Evolutionary conservation across 1,140 invertebrate species (phyloP).

Genomic region (Acromyrmex heyeri): DNA sequence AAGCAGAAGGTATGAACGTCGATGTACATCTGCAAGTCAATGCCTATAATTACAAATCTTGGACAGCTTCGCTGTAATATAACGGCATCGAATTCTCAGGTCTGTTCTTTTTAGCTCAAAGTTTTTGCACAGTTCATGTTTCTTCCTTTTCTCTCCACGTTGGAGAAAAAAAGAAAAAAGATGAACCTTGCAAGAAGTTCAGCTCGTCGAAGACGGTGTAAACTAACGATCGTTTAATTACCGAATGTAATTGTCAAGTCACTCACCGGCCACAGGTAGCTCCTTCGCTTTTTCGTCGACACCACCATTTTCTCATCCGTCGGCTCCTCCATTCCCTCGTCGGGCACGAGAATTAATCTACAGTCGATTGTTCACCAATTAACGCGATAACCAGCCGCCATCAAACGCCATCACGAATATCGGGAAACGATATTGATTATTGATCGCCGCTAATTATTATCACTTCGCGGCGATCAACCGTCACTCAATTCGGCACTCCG

Average conservation of each 20-base stretch:
- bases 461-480: neutral
- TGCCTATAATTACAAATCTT: too few species aligned
- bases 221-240: neutral
- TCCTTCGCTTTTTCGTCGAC: neutral
- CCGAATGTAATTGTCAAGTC: neutral
- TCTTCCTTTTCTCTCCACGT: too few species aligned
- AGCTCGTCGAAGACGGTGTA: neutral
- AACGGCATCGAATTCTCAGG: neutral
- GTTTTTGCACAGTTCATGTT: too few species aligned
- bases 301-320: neutral
- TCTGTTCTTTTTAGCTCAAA: too few species aligned
- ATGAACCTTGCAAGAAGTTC: too few species aligned
- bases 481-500: neutral
- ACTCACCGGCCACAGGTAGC: slow-evolving; percentile 10
- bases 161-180: too few species aligned
- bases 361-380: neutral
- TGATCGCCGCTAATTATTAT: neutral
- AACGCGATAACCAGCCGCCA: neutral
- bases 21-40: too few species aligned
- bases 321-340: slow-evolving; percentile 6
- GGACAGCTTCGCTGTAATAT: neutral
- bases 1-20: too few species aligned
- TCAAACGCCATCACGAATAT: neutral
- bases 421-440: neutral
- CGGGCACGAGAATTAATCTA: neutral